Percentiles rank a stretch among this genome's conserved stretches.
phyloP scores from a whole-genome alignment of 2,888 invertebrate genomes.

The Danaus chrysippus region DNA sequence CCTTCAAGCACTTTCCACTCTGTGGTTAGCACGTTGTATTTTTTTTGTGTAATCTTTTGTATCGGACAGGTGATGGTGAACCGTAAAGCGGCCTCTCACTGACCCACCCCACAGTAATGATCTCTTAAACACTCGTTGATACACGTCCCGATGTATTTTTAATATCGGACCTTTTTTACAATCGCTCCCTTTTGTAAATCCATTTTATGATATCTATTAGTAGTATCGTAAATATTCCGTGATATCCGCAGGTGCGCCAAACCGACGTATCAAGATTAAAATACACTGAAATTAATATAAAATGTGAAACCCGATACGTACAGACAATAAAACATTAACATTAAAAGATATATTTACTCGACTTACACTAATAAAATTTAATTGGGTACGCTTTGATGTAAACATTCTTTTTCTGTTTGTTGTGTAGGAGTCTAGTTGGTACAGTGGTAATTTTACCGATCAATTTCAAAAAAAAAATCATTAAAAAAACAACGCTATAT shows the following conservation, averaged over 20 bases:
- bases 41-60: conserved; percentile 15
- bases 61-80: conserved; percentile 29
- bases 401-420: too few relatives aligned
- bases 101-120: conserved; percentile 49
- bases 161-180: conserved; percentile 53
- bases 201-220: conserved; percentile 33
- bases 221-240: conserved; percentile 25
- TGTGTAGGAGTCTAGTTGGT: too few relatives aligned
- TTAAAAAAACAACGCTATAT: conserved; percentile 18
- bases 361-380: too few relatives aligned
- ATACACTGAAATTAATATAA: too few relatives aligned
- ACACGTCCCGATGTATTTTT: conserved; percentile 58
- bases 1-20: conserved; percentile 14
- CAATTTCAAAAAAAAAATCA: neutral
- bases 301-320: neutral
- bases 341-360: too few relatives aligned
- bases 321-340: neutral
- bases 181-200: conserved; percentile 30
- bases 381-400: too few relatives aligned
- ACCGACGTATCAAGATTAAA: conserved; percentile 33
- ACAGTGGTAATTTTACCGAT: neutral
- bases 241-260: conserved; percentile 28
- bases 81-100: conserved; percentile 30
- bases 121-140: conserved; percentile 66
- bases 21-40: conserved; percentile 14